These are phyloP conservation scores for Tuberolachnus salignus DNA, from an alignment of 2,888 invertebrate genomes.

Conservation along the genomic window DNA sequence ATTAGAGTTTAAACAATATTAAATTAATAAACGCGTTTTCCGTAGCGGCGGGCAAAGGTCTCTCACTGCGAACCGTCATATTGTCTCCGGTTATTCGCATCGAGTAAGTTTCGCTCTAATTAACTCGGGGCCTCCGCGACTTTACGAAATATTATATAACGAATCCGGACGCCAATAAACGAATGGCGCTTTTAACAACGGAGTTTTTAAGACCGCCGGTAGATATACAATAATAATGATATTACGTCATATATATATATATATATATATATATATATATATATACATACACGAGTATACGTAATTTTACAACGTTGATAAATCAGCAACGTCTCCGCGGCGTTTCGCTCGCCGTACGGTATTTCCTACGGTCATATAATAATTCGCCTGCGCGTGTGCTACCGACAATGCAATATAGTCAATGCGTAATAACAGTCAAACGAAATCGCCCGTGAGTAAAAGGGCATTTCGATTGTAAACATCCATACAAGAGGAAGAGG, in stretches of 20 bases:
- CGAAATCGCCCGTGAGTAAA: not conserved
- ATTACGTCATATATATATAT: too few relatives aligned
- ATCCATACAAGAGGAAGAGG: not conserved
- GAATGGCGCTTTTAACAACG: constrained; percentile 10
- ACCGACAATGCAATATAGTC: not conserved
- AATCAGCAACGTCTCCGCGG: not conserved
- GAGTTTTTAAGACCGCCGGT: not conserved
- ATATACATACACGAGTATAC: too few relatives aligned
- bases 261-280: too few relatives aligned
- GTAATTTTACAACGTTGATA: too few relatives aligned
- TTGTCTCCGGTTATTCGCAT: not conserved
- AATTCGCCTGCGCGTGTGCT: not conserved
- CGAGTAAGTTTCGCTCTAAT: constrained; percentile 33
- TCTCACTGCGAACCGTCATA: not conserved
- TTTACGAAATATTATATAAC: constrained; percentile 23
- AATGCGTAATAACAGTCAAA: constrained; percentile 8
- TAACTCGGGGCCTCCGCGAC: not conserved
- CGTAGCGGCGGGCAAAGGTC: constrained; percentile 16
- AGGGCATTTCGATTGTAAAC: constrained; percentile 27
- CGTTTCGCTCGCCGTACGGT: not conserved
- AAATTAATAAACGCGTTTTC: constrained; percentile 53
- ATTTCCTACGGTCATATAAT: not conserved
- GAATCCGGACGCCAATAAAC: constrained; percentile 12
- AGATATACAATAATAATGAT: not conserved
- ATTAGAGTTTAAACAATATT: constrained; percentile 27